A percentile compares a stretch with the other conserved stretches of the same genome.
phyloP scores from a whole-genome alignment of 92 coral and sea anemone genomes.

The Virgularia gustaviana region DNA sequence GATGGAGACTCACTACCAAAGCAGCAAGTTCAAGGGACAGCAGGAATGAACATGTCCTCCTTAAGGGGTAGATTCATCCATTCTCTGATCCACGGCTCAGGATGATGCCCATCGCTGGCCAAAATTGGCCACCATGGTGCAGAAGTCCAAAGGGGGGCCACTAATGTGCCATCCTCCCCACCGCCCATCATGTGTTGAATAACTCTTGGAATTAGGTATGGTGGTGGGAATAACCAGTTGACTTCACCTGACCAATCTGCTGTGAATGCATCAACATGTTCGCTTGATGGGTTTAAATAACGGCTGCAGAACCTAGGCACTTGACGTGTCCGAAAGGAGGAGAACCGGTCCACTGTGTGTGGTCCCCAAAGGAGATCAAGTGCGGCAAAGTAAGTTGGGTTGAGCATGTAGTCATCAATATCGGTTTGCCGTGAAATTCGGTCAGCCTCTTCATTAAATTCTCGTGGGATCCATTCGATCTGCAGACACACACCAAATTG shows the following conservation, averaged over 20 bases:
- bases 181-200: slow-evolving; percentile 12
- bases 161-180: slow-evolving; percentile 17
- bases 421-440: slow-evolving; percentile 1
- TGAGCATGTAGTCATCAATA: slow-evolving; percentile 19
- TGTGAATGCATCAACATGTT: slow-evolving; percentile 30
- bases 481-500: slow-evolving; percentile 2
- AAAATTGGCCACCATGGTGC: slow-evolving; percentile 36
- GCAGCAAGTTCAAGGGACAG: background rate
- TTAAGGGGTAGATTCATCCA: slow-evolving; percentile 23
- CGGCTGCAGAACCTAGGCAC: slow-evolving; percentile 20
- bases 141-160: slow-evolving; percentile 28
- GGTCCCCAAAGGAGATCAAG: slow-evolving; percentile 41
- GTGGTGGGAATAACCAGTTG: slow-evolving; percentile 24
- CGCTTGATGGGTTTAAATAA: slow-evolving; percentile 4
- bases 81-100: slow-evolving; percentile 4
- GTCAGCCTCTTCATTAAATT: slow-evolving; percentile 28
- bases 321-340: slow-evolving; percentile 15
- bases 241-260: slow-evolving; percentile 13
- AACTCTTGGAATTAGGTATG: slow-evolving; percentile 11
- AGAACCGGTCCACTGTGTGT: slow-evolving; percentile 22
- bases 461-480: slow-evolving; percentile 42
- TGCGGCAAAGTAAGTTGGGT: background rate
- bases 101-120: slow-evolving; percentile 7
- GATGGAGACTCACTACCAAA: background rate
- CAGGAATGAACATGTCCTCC: slow-evolving; percentile 32